phyloP scores from a whole-genome alignment of 2,797 vertebrate species.

The Dryobates pubescens region DNA sequence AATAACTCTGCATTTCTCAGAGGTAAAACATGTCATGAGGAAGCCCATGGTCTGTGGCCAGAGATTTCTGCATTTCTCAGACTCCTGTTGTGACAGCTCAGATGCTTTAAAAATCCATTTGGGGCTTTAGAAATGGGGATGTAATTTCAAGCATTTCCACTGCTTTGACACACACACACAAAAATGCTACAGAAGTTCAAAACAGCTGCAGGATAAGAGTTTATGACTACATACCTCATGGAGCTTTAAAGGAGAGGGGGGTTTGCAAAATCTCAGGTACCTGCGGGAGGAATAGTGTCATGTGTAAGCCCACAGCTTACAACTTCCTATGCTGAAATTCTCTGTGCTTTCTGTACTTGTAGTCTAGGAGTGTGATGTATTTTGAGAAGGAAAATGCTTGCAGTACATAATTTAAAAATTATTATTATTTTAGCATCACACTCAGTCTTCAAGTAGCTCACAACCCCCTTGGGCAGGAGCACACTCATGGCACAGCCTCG shows the following conservation, averaged over 20 bases:
- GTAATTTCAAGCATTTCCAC: slow-evolving; percentile 1
- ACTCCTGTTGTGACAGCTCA: background rate
- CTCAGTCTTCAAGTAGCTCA: background rate
- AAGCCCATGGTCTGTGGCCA: background rate
- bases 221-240: background rate
- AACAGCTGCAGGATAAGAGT: background rate
- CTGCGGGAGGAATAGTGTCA: background rate
- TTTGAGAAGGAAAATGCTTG: background rate
- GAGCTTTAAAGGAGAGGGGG: background rate
- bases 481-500: rapidly evolving
- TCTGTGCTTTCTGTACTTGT: background rate
- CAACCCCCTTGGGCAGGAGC: background rate
- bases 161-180: background rate
- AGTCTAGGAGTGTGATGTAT: background rate
- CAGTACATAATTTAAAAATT: too few species aligned
- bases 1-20: slow-evolving; percentile 9
- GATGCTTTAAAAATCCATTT: background rate
- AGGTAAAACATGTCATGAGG: background rate
- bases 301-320: background rate
- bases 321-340: background rate
- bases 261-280: background rate
- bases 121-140: background rate
- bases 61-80: background rate
- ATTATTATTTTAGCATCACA: background rate
- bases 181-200: background rate